Evolutionary conservation across 2,888 invertebrate species (phyloP), one percentile per base, ranked within the genome.

Genomic region (Leptinotarsa juncta): DNA sequence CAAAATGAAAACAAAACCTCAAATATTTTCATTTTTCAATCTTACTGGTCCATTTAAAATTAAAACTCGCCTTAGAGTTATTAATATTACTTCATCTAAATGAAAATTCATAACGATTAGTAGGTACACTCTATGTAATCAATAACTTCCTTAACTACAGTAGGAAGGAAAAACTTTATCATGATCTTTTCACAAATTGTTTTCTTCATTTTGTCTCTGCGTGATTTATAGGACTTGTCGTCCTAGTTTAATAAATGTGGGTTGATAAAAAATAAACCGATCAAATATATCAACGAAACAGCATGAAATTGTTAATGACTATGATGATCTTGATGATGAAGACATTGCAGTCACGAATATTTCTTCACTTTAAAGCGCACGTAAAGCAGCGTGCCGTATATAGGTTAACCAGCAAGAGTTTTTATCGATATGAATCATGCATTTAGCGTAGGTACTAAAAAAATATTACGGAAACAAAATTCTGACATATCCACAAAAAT

Each of bases 221-320:
- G 32, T 32, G 32, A 32, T 10, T 42, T 42, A 42, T 42, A 42
- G 42, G 42, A 55, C 18, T 55, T 55, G 16, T 10, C 18, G 16
- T 12, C 20, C 7, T 14, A 18, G 18, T 57, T 57, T 57, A 14
- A 20, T 23, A 57, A 20, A 57, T 57, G 57, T 57, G 20, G 57
- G 18, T 10, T 12, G 18, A 20, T 20, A 14, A 57, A 57, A 18
- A 57, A 20, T 20, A 20, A 14, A 14, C 57, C 14, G 20, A 57
- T 57, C 57, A 12, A 57, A 26, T 62, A 15, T 62, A 62, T 32
- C 32, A 62, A 32, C 16, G 18, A 32, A 62, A 32, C 62, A 32
- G 26, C 62, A 62, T 32, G 62, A 62, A 62, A 62, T 62, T 62
- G 32, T 16, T 62, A 62, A 62, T 62, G 32, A 62, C 32, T 62